Conservation (phyloP, 2,888 invertebrate species). For the Gibbula magus region DNA sequence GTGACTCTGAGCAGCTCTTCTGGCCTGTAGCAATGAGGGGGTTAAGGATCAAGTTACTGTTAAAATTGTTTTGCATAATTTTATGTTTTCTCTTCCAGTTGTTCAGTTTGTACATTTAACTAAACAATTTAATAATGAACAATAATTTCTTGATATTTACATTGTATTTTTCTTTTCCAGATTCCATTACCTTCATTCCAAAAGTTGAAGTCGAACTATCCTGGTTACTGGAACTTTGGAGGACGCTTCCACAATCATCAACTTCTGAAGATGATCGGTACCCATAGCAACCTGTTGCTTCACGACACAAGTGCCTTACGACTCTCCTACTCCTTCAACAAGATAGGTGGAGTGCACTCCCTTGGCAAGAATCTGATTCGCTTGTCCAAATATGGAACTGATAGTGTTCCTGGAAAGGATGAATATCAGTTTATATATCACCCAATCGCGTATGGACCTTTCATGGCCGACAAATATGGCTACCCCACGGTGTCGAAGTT, state of each 20-base stretch:
- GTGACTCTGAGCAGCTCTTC: too few relatives aligned
- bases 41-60: too few relatives aligned
- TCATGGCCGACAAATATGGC: slow-evolving; percentile 71
- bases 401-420: slow-evolving; percentile 66
- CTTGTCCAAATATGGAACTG: slow-evolving; percentile 67
- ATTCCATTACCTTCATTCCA: slow-evolving; percentile 65
- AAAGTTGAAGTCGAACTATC: slow-evolving; percentile 63
- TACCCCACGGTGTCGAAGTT: slow-evolving; percentile 67
- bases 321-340: slow-evolving; percentile 68
- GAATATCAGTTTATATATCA: slow-evolving; percentile 69
- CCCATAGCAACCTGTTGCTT: slow-evolving; percentile 51
- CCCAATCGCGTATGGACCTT: slow-evolving; percentile 72
- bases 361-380: slow-evolving; percentile 64
- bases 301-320: slow-evolving; percentile 72
- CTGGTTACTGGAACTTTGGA: slow-evolving; percentile 69
- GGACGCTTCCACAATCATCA: slow-evolving; percentile 64
- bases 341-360: slow-evolving; percentile 67
- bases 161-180: slow-evolving; percentile 46
- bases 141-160: too few relatives aligned
- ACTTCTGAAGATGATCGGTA: slow-evolving; percentile 58
- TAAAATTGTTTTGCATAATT: too few relatives aligned
- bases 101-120: too few relatives aligned
- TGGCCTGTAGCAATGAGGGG: too few relatives aligned
- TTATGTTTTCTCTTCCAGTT: too few relatives aligned
- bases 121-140: too few relatives aligned